phyloP scores from a whole-genome alignment of 2,888 invertebrate species.

The Caenorhabditis drosophilae region DNA sequence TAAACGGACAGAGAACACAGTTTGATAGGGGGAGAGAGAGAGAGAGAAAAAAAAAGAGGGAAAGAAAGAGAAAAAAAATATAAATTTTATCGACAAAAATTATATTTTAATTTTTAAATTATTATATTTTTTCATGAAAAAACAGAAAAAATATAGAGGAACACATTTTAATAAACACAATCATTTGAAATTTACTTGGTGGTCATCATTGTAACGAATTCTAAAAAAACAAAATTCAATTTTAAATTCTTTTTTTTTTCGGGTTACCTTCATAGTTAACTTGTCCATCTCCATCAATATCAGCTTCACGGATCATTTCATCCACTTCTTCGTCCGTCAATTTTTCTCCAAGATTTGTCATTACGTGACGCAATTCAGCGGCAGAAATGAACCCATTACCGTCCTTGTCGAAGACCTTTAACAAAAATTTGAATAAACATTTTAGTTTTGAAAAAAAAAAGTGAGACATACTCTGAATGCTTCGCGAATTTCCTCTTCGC shows the following conservation, averaged over 20 bases:
- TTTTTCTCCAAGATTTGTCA: constrained; percentile 99
- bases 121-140: too few relatives aligned
- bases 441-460: neutral
- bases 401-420: constrained; percentile 86
- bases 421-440: constrained; percentile 1
- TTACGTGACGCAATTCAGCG: constrained; percentile 96
- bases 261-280: constrained; percentile 80
- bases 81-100: too few relatives aligned
- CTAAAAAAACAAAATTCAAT: constrained; percentile 39
- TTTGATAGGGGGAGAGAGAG: neutral
- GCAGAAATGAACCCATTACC: constrained; percentile 98
- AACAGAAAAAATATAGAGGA: too few relatives aligned
- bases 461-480: constrained; percentile 81
- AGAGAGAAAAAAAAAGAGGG: neutral
- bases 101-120: too few relatives aligned
- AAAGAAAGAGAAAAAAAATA: neutral
- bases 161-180: too few relatives aligned
- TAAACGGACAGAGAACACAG: neutral
- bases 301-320: constrained; percentile 96
- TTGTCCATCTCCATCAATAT: constrained; percentile 98
- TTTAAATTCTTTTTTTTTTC: too few relatives aligned
- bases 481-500: constrained; percentile 98
- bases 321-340: constrained; percentile 98
- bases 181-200: constrained; percentile 58
- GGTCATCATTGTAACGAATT: constrained; percentile 69